phyloP scores from a whole-genome alignment of 2,797 vertebrate genomes.

The Periparus ater region DNA sequence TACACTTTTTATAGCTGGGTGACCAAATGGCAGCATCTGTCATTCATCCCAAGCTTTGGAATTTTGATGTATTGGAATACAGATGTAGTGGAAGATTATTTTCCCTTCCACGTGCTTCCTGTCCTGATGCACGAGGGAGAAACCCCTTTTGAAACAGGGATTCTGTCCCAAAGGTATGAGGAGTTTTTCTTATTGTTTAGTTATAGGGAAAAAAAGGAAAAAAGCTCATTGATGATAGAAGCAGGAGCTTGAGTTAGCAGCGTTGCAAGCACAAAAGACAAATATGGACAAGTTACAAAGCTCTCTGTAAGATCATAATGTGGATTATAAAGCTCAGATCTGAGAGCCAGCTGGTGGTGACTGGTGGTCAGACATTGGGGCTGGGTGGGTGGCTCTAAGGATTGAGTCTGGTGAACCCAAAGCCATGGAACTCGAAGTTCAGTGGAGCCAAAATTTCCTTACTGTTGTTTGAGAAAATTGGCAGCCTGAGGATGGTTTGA shows the following conservation, averaged over 20 bases:
- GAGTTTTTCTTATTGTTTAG: background rate
- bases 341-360: background rate
- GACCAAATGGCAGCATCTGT: background rate
- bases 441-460: background rate
- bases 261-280: background rate
- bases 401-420: background rate
- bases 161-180: background rate
- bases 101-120: background rate
- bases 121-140: rapidly evolving
- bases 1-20: background rate
- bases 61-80: background rate
- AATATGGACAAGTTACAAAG: background rate
- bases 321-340: background rate
- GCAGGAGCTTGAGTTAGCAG: background rate
- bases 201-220: background rate
- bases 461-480: background rate
- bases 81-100: background rate
- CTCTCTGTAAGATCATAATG: background rate
- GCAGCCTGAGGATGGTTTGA: background rate
- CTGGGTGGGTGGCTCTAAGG: background rate
- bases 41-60: background rate
- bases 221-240: background rate
- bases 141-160: background rate
- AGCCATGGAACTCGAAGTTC: background rate
- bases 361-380: background rate